Evolutionary conservation across 2,888 invertebrate species (phyloP).

Genomic region (Aphrophora alni): DNA sequence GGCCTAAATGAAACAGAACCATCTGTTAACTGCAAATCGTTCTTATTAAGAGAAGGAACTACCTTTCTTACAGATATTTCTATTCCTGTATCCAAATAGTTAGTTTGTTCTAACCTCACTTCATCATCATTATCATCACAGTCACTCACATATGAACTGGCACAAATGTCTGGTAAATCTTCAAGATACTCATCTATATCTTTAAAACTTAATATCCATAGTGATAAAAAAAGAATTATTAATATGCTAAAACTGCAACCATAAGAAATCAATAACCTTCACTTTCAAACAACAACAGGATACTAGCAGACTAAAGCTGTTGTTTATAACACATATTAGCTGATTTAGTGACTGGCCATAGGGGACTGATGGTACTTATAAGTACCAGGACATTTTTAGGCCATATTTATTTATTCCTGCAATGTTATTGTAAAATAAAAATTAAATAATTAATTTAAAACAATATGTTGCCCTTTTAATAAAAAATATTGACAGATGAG

Average conservation of each 20-base stretch:
- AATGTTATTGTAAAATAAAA: too few species aligned
- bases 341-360: constrained; percentile 8
- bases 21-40: background rate
- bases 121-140: background rate
- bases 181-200: constrained; percentile 14
- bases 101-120: background rate
- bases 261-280: too few species aligned
- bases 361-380: constrained; percentile 7
- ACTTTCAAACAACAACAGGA: too few species aligned
- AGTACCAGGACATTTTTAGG: background rate
- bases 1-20: background rate
- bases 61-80: constrained; percentile 11
- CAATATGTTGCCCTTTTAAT: too few species aligned
- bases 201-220: background rate
- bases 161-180: background rate
- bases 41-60: background rate
- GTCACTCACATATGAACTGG: constrained; percentile 7
- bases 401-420: background rate
- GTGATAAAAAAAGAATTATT: background rate
- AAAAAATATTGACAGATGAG: too few species aligned
- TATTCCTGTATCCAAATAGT: background rate
- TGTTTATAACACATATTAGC: background rate
- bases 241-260: background rate
- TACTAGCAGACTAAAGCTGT: too few species aligned
- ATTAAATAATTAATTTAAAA: too few species aligned